Base-by-base conservation (phyloP, 1,140 invertebrate species). In the Scylla paramamosain region DNA sequence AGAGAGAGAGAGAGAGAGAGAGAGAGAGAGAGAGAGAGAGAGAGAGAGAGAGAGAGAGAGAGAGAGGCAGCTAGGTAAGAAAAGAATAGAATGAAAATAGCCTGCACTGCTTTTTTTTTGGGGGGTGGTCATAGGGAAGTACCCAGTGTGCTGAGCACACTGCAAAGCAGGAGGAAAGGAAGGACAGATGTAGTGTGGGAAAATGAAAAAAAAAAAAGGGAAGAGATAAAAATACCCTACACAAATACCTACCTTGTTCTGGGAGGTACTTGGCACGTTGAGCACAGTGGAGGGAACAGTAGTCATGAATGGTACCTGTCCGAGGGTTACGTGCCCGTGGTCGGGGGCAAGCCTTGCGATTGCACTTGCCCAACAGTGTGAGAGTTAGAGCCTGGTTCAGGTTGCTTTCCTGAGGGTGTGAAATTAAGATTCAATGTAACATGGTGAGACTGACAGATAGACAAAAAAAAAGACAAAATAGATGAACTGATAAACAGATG, bases 251-350 rank as follows among this genome's bases (percentile, higher is more conserved):
- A 96, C 96, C 95, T 96, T 96, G 52, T 96, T 97, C 97, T 88
- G 52, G 92, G n/a, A 93, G 92, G 46, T 93, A 93, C 39, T 95
- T 95, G 31, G 95, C 92, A 32, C 93, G 95, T 83, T 95, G 96
- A 94, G 96, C 97, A 96, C 97, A 97, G 31, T 97, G 95, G n/a
- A 97, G 96, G 96, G 97, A 97, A 96, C 97, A 98, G 96, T 97
- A 97, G 16, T 97, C 97, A 95, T 98, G 97, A 10, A 97, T 96
- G 31, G 97, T 96, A 67, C 97, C 97, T 8, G 97, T 97, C 25
- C 97, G 96, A n/a, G 97, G 97, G 96, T 97, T 97, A 39, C 97
- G 96, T 14, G 97, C 97, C 94, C 97, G 96, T 0, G 97, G 97
- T 94, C 97, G 96, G 16, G 94, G 96, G 94, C 97, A 97, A 12